These are phyloP conservation scores for Maniola hyperantus DNA, from an alignment of 2,888 invertebrate genomes.

Conservation along the genomic window DNA sequence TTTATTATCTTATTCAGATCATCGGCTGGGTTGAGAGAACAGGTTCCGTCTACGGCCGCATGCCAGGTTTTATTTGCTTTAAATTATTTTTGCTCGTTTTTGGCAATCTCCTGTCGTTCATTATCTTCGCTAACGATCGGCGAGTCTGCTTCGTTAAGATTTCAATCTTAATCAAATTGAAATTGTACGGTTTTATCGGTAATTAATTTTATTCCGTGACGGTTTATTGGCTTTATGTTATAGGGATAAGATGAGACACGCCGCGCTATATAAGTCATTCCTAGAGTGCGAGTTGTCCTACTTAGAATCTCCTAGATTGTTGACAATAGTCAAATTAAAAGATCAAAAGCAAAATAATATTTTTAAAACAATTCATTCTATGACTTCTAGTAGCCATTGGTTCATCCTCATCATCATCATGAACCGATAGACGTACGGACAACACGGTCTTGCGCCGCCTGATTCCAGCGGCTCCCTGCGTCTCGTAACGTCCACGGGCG, in stretches of 20 bases:
- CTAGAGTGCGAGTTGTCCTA: no score
- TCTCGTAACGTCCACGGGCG: no score
- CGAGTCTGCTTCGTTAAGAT: slow-evolving; percentile 71
- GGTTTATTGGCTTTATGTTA: slow-evolving; percentile 58
- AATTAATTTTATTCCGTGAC: slow-evolving; percentile 56
- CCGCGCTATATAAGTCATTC: slow-evolving; percentile 45
- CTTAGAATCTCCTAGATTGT: no score
- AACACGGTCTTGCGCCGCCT: no score
- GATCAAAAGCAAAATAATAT: no score
- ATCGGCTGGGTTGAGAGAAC: slow-evolving; percentile 59
- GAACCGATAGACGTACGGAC: no score
- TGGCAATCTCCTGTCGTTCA: slow-evolving; percentile 70
- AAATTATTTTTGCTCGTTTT: slow-evolving; percentile 77
- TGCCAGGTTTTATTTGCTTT: slow-evolving; percentile 79
- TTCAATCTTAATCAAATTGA: slow-evolving; percentile 71
- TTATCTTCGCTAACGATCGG: slow-evolving; percentile 78
- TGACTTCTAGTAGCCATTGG: no score
- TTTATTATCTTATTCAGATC: slow-evolving; percentile 78
- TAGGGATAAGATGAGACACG: slow-evolving; percentile 53
- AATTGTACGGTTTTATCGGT: slow-evolving; percentile 60
- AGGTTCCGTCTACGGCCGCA: slow-evolving; percentile 66
- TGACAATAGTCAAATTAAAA: no score
- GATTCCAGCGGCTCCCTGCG: no score
- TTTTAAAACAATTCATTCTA: no score
- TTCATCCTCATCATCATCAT: no score